A percentile compares a stretch with the other conserved stretches of the same genome.
These are phyloP conservation scores for Yponomeuta malinellus DNA, from an alignment of 2,888 invertebrate genomes.

Conservation along the genomic window DNA sequence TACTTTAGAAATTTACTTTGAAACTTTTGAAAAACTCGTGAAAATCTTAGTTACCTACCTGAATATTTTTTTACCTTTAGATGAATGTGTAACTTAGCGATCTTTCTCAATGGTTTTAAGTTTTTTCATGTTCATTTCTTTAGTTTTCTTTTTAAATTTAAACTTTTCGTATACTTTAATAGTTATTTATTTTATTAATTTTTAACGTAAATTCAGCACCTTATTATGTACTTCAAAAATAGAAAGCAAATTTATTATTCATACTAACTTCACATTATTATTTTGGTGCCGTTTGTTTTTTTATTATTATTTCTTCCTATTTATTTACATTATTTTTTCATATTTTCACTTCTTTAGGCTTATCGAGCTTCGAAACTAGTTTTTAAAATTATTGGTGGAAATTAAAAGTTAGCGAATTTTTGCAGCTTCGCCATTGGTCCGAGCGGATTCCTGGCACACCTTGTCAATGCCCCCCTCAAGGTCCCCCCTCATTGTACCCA, in stretches of 20 bases:
- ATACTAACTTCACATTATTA: not conserved
- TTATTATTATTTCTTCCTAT: conserved; percentile 23
- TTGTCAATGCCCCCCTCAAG: conserved; percentile 71
- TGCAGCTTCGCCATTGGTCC: conserved; percentile 73
- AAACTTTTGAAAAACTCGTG: too few species aligned
- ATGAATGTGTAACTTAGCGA: not conserved
- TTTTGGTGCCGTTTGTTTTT: not conserved
- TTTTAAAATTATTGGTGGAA: conserved; percentile 17
- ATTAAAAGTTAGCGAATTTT: conserved; percentile 7
- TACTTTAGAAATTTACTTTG: not conserved
- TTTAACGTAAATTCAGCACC: too few species aligned
- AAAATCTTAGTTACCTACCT: too few species aligned
- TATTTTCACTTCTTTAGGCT: too few species aligned
- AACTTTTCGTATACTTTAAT: not conserved
- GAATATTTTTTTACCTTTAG: not conserved
- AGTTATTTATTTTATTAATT: not conserved
- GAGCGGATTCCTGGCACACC: conserved; percentile 73
- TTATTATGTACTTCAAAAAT: too few species aligned
- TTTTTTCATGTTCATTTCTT: conserved; percentile 3
- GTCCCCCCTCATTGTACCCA: conserved; percentile 58
- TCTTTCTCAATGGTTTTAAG: not conserved
- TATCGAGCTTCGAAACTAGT: conserved; percentile 14
- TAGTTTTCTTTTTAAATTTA: not conserved
- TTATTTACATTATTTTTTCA: conserved; percentile 17
- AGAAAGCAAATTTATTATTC: not conserved